Evolutionary conservation across 2,113 vertebrate species (phyloP).

Genomic region (Sorex araneus): DNA sequence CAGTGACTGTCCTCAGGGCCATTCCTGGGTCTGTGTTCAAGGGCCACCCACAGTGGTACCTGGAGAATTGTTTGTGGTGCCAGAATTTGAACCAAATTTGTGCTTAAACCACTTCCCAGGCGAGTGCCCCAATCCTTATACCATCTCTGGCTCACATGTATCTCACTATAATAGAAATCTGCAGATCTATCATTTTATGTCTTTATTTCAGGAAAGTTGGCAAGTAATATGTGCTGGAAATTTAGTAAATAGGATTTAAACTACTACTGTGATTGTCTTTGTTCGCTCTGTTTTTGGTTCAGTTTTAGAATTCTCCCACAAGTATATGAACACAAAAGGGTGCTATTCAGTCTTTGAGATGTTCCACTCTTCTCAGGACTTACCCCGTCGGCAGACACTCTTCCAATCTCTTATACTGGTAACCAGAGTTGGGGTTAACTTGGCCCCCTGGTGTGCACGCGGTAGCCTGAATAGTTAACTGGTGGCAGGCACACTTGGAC

Average conservation of each 20-base stretch:
- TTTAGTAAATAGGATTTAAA: constrained; percentile 34
- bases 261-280: not conserved
- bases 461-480: constrained; percentile 96
- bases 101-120: too few species aligned
- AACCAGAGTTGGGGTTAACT: constrained; percentile 94
- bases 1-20: too few species aligned
- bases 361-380: constrained; percentile 64
- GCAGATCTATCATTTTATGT: not conserved
- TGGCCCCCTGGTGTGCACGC: constrained; percentile 96
- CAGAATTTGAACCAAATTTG: too few species aligned
- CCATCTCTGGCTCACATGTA: too few species aligned
- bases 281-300: constrained; percentile 2
- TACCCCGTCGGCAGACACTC: constrained; percentile 98
- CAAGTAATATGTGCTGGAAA: constrained; percentile 1
- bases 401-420: constrained; percentile 95
- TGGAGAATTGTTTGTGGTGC: too few species aligned
- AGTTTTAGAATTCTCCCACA: constrained; percentile 10
- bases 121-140: too few species aligned
- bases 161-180: constrained; percentile 52
- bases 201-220: constrained; percentile 27
- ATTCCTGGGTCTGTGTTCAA: too few species aligned
- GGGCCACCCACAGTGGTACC: too few species aligned
- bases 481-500: constrained; percentile 97
- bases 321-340: not conserved
- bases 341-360: not conserved